These are phyloP conservation scores for Nyleta sp. DNA, from an alignment of 2,888 invertebrate species.

Conservation along the genomic window DNA sequence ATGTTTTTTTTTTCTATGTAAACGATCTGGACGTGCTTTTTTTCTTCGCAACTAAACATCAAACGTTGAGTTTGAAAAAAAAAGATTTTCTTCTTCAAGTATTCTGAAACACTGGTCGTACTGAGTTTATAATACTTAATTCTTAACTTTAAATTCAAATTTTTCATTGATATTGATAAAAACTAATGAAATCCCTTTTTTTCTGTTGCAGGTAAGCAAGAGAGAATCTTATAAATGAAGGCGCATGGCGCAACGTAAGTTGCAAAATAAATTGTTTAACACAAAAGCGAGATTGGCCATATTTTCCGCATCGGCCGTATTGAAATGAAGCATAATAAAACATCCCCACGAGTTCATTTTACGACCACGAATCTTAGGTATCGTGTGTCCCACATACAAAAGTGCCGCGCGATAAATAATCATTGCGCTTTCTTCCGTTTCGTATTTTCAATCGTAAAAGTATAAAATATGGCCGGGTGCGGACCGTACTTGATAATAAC, in stretches of 20 bases:
- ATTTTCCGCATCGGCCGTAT: constrained; percentile 25
- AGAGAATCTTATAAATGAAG: neutral
- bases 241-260: constrained; percentile 19
- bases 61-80: too few species aligned
- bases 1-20: too few species aligned
- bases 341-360: constrained; percentile 41
- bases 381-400: constrained; percentile 44
- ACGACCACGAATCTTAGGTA: constrained; percentile 38
- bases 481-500: constrained; percentile 54
- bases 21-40: too few species aligned
- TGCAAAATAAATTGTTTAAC: constrained; percentile 40
- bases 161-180: constrained; percentile 31
- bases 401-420: constrained; percentile 52
- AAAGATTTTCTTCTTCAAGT: too few species aligned
- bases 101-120: too few species aligned
- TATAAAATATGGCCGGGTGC: constrained; percentile 49
- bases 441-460: constrained; percentile 60
- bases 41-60: too few species aligned
- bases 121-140: too few species aligned
- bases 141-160: too few species aligned
- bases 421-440: constrained; percentile 56
- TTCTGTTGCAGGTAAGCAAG: constrained; percentile 46
- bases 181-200: neutral
- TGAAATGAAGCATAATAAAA: constrained; percentile 42
- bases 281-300: constrained; percentile 3